phyloP scores from a whole-genome alignment of 37 sponge, comb jelly and placozoan species.

The Dysidea cf. avara region DNA sequence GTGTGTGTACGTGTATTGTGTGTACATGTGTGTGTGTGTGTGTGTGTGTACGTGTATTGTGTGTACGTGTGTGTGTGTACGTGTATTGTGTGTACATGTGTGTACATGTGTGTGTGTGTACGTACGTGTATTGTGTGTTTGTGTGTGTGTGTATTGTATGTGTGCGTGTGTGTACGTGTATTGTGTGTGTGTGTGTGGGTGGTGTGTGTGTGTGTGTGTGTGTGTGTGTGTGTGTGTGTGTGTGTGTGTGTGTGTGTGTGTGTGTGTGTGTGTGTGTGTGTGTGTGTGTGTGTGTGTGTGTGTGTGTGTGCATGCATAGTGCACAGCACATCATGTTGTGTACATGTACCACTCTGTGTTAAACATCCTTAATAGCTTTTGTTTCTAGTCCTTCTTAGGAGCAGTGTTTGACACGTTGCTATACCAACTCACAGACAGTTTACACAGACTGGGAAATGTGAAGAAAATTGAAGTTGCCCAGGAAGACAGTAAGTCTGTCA shows the following conservation, averaged over 20 bases:
- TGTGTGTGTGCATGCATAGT: no score
- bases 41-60: no score
- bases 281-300: no score
- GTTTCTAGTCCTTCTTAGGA: constrained; percentile 52
- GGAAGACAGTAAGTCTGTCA: constrained; percentile 65
- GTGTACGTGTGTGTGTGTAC: no score
- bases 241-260: constrained; percentile 33
- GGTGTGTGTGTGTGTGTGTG: constrained; percentile 32
- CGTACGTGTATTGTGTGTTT: background rate
- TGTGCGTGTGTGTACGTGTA: no score
- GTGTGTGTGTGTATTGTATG: no score
- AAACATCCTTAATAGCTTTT: background rate
- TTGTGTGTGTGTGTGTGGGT: no score
- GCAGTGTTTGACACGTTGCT: constrained; percentile 76
- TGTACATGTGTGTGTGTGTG: constrained; percentile 81
- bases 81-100: no score
- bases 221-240: constrained; percentile 37
- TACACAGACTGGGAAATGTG: constrained; percentile 63
- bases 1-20: no score
- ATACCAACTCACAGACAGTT: constrained; percentile 73
- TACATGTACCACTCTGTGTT: constrained; percentile 17
- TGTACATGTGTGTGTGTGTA: background rate
- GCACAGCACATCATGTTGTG: constrained; percentile 14
- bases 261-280: constrained; percentile 32
- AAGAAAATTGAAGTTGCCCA: constrained; percentile 40